Conservation (phyloP, 2,797 vertebrate genomes). For the Eidolon dupreanum region DNA sequence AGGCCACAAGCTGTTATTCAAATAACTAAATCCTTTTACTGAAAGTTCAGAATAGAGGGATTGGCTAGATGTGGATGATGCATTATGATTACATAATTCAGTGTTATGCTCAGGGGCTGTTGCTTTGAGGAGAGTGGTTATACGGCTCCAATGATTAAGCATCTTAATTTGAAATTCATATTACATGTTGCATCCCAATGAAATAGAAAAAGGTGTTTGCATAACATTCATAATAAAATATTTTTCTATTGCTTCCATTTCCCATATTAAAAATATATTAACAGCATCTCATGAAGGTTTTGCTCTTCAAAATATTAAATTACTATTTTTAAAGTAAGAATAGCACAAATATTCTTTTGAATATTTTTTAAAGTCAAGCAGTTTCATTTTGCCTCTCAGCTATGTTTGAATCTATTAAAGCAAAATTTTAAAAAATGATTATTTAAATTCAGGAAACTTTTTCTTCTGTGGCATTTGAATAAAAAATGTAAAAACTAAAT, state of each 20-base stretch:
- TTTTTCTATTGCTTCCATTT: neutral
- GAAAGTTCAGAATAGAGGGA: slow-evolving; percentile 32
- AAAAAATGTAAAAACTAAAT: neutral
- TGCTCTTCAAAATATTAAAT: neutral
- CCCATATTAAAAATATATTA: neutral
- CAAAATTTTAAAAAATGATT: neutral
- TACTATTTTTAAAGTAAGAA: neutral
- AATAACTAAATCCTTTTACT: slow-evolving; percentile 54
- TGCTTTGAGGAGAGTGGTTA: neutral
- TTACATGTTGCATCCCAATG: neutral
- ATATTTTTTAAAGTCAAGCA: neutral
- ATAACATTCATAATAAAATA: neutral
- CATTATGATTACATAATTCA: slow-evolving; percentile 43
- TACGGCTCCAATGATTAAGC: neutral
- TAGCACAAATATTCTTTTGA: neutral
- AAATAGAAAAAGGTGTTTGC: neutral
- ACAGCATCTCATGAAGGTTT: neutral
- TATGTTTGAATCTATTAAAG: neutral
- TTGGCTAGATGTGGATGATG: slow-evolving; percentile 18
- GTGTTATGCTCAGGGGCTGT: neutral
- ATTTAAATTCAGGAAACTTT: neutral
- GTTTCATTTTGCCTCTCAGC: neutral
- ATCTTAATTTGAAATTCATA: slow-evolving; percentile 11
- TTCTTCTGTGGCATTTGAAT: neutral
- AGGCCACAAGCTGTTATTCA: slow-evolving; percentile 48